Percentiles rank a stretch among this genome's conserved stretches.
Evolutionary conservation across 2,113 vertebrate genomes (phyloP).

Genomic region (Passer montanus): DNA sequence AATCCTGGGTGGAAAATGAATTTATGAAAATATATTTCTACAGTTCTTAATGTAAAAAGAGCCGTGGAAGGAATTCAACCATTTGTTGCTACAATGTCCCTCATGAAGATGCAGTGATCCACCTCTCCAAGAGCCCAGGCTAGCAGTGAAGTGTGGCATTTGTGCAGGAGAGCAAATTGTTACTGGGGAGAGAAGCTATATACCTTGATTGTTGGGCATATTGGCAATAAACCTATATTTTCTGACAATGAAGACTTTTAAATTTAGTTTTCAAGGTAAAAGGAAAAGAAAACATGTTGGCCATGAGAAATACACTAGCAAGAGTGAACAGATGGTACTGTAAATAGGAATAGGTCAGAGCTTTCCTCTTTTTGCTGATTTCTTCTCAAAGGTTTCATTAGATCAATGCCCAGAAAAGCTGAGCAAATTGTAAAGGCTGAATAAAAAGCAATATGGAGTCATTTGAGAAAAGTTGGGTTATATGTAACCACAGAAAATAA

Average conservation of each 20-base stretch:
- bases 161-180: neutral
- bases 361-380: neutral
- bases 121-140: neutral
- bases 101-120: neutral
- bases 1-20: neutral
- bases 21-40: neutral
- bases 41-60: neutral
- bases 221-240: neutral
- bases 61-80: neutral
- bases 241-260: neutral
- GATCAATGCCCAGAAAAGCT: neutral
- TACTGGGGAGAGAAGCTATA: neutral
- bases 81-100: neutral
- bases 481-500: neutral
- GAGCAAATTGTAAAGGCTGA: neutral
- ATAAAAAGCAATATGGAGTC: neutral
- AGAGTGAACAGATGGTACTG: neutral
- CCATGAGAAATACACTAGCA: neutral
- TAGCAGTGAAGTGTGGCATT: accelerated
- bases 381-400: slow-evolving; percentile 14
- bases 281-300: neutral
- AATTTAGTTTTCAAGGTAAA: slow-evolving; percentile 8
- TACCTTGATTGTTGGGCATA: neutral
- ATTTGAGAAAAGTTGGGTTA: neutral
- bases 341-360: neutral